phyloP scores from a whole-genome alignment of 2,888 invertebrate genomes.

The Erebia ligea region DNA sequence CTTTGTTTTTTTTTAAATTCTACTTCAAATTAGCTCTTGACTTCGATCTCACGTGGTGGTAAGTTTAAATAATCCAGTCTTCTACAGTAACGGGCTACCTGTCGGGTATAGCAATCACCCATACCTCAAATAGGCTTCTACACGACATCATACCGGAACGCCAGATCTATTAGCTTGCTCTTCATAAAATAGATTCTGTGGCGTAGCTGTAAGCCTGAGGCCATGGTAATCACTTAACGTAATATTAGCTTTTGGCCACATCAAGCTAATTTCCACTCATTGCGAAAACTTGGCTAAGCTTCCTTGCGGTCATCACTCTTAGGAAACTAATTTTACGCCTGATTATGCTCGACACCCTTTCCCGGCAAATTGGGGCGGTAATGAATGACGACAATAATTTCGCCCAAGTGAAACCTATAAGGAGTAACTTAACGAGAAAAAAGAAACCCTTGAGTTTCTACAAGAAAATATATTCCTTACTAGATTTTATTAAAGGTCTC shows the following conservation, averaged over 20 bases:
- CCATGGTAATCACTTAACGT: too few relatives aligned
- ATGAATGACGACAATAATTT: conserved; percentile 37
- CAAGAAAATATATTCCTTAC: background rate
- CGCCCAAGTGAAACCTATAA: conserved; percentile 32
- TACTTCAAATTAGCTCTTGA: too few relatives aligned
- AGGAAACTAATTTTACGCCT: conserved; percentile 39
- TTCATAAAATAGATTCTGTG: too few relatives aligned
- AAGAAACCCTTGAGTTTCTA: background rate
- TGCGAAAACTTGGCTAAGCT: conserved; percentile 17
- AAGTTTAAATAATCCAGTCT: too few relatives aligned
- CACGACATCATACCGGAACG: too few relatives aligned
- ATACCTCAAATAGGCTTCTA: too few relatives aligned
- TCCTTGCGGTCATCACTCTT: conserved; percentile 38
- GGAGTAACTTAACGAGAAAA: conserved; percentile 27
- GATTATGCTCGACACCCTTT: conserved; percentile 37
- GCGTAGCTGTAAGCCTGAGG: too few relatives aligned
- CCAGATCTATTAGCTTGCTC: too few relatives aligned
- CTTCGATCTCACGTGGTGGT: too few relatives aligned
- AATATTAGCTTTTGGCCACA: background rate
- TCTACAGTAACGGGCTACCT: too few relatives aligned
- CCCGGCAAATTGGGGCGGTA: conserved; percentile 36
- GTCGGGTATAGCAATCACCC: too few relatives aligned
- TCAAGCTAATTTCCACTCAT: conserved; percentile 27
- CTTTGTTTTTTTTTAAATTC: too few relatives aligned
- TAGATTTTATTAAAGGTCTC: background rate